Base-by-base conservation (phyloP, 2,113 vertebrate genomes). In the Solea solea region DNA sequence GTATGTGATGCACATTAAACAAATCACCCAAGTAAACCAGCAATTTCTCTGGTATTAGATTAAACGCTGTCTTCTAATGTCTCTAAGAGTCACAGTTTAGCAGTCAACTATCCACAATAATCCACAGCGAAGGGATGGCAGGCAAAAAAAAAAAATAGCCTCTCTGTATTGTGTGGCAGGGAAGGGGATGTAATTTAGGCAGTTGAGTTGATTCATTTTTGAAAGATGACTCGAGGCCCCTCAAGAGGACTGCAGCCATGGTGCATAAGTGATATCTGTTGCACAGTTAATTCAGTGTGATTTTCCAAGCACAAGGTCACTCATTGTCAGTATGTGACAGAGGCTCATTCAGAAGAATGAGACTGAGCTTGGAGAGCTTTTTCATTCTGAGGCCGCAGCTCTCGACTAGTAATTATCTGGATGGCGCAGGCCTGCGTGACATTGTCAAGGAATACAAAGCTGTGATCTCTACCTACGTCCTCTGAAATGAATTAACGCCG, bases 281-380 rank as follows among this genome's bases (percentile, higher is more conserved):
- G 88, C 83, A 86, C 87, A 80, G 79, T 91, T 87, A 89, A 90
- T 91, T 89, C 85, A 87, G 86, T 80, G 52, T 39, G 66, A 88
- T 83, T 84, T 83, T 85, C 74, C 81, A 72, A 78, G 79, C 86
- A 86, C 91, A 93, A 92, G 91, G 91, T 91, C 88, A 91, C 80
- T 86, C 87, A 88, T 89, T 90, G 88, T 91, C 88, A 90, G 81
- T 51, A 60, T 89, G 64, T 78, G 85, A 89, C 89, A 86, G 78
- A 86, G 85, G 69, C 87, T 84, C 88, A 89, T 89, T 85, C 71
- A 83, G 72, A 83, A 87, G 86, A 90, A 88, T 80, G 78, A 91
- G 90, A 90, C 34, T 86, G 84, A 88, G 88, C 83, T 84, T 52
- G 64, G 85, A 88, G 86, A 87, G 86, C 80, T 70, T 86, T 84